phyloP scores from a whole-genome alignment of 2,113 vertebrate genomes.

The Hemiprocne comata region DNA sequence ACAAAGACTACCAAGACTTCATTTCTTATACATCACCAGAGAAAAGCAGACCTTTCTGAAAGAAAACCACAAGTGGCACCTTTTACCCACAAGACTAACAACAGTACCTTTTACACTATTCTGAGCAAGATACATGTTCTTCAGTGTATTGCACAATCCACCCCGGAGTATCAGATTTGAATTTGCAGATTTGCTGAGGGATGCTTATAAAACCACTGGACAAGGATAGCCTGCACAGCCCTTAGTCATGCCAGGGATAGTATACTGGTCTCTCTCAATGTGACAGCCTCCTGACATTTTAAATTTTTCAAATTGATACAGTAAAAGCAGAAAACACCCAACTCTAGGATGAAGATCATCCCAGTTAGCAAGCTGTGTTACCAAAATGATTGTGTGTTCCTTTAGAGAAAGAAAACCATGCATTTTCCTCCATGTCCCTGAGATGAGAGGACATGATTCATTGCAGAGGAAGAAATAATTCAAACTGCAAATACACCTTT shows the following conservation, averaged over 20 bases:
- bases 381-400: not conserved
- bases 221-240: not conserved
- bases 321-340: not conserved
- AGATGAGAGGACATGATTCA: not conserved
- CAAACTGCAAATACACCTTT: not conserved
- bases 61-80: too few relatives aligned
- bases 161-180: not conserved
- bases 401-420: not conserved
- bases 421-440: not conserved
- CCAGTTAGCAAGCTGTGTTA: not conserved
- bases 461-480: not conserved
- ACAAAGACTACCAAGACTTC: not conserved
- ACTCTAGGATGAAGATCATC: not conserved
- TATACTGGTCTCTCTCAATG: not conserved
- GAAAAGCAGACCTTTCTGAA: not conserved
- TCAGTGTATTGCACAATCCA: not conserved
- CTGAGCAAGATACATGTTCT: not conserved
- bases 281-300: not conserved
- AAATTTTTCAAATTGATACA: not conserved
- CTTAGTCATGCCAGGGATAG: not conserved
- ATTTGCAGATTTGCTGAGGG: not conserved
- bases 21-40: not conserved
- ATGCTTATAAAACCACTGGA: not conserved
- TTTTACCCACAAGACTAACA: not conserved
- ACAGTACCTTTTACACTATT: not conserved